phyloP scores from a whole-genome alignment of 2,797 vertebrate genomes.

The Poecilia wingei region DNA sequence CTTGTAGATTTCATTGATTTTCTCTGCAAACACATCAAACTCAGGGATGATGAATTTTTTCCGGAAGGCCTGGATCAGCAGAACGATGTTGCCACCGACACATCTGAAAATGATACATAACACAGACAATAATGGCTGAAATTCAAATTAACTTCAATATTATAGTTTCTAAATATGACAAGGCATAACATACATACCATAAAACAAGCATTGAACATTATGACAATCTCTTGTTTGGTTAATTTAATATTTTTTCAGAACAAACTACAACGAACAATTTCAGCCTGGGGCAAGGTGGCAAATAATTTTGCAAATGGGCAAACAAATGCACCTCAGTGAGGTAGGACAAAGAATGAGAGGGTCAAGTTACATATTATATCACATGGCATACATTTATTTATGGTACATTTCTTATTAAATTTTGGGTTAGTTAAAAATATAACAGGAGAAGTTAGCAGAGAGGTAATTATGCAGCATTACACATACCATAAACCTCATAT shows the following conservation, averaged over 20 bases:
- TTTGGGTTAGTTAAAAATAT: neutral
- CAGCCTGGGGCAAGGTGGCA: neutral
- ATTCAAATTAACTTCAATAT: neutral
- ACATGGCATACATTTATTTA: neutral
- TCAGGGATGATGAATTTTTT: slow-evolving; percentile 91
- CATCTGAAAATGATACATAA: slow-evolving; percentile 74
- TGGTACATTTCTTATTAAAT: neutral
- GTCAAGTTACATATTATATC: neutral
- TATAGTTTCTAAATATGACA: neutral
- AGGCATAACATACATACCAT: neutral
- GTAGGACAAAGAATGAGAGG: neutral
- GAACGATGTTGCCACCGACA: slow-evolving; percentile 86
- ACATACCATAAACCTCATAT: slow-evolving; percentile 46
- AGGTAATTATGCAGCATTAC: slow-evolving; percentile 13
- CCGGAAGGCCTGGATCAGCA: slow-evolving; percentile 89
- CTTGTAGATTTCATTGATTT: slow-evolving; percentile 85
- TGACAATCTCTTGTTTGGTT: neutral
- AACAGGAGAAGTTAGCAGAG: neutral
- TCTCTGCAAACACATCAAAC: slow-evolving; percentile 84
- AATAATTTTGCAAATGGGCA: neutral
- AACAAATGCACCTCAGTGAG: neutral
- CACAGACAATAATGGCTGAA: neutral
- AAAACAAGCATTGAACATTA: neutral
- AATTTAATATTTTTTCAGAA: neutral
- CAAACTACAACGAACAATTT: neutral